Percentiles rank a stretch among this genome's conserved stretches.
phyloP scores from a whole-genome alignment of 1,140 invertebrate species.

The Sesamia nonagrioides region DNA sequence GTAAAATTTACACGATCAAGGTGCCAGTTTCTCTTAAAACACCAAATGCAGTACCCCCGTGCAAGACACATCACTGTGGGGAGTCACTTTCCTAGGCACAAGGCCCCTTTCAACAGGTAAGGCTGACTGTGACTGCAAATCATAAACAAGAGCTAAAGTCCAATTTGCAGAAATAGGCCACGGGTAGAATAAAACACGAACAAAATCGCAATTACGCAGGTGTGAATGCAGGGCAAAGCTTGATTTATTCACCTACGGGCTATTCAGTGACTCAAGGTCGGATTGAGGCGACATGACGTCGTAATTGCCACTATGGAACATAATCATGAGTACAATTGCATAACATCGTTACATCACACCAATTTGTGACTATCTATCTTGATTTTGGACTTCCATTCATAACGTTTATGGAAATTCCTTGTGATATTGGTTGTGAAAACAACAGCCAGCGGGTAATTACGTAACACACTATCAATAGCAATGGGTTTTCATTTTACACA shows the following conservation, averaged over 20 bases:
- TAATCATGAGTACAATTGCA: constrained; percentile 22
- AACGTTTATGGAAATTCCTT: background rate
- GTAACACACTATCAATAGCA: no score
- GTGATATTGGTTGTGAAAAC: background rate
- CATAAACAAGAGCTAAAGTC: background rate
- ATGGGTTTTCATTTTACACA: no score
- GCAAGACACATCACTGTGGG: no score
- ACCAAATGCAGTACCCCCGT: no score
- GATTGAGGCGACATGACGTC: constrained; percentile 11
- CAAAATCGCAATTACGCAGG: background rate
- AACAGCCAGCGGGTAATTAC: no score
- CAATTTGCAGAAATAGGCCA: background rate
- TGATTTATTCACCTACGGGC: constrained; percentile 12
- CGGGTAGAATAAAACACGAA: background rate
- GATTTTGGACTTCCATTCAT: constrained; percentile 25
- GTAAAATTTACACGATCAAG: no score
- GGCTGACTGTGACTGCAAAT: no score
- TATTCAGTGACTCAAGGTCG: constrained; percentile 39
- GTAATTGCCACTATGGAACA: constrained; percentile 13
- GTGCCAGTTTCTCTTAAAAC: no score
- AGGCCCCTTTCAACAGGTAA: no score
- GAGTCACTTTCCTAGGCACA: no score
- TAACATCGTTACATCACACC: constrained; percentile 57
- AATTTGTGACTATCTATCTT: constrained; percentile 5
- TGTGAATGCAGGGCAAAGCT: constrained; percentile 29